A percentile compares a stretch with the other conserved stretches of the same genome.
Conservation (phyloP, 2,797 vertebrate genomes). For the Eulemur coronatus region DNA sequence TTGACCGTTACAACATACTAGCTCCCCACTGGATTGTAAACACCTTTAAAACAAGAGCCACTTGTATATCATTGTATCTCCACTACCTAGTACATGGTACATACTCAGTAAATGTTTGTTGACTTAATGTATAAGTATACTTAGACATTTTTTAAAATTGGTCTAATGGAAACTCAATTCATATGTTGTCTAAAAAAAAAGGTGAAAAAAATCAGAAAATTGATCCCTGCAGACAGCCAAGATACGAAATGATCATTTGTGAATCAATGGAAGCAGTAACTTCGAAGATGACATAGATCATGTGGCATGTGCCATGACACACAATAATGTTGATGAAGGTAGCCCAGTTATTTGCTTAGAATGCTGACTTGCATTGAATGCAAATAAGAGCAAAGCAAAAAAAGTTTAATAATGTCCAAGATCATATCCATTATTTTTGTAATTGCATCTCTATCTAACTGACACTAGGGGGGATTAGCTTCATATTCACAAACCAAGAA, state of each 20-base stretch:
- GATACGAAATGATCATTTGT: background rate
- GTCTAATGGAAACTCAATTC: background rate
- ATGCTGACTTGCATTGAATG: constrained; percentile 30
- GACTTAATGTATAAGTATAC: background rate
- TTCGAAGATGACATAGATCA: background rate
- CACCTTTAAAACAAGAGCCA: background rate
- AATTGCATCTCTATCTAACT: constrained; percentile 69
- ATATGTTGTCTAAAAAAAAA: background rate
- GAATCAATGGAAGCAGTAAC: constrained; percentile 9
- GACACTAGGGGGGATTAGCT: constrained; percentile 61
- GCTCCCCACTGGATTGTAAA: background rate
- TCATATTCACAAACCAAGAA: constrained; percentile 59
- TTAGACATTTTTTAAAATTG: background rate
- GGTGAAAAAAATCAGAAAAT: constrained; percentile 14
- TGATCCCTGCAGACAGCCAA: background rate
- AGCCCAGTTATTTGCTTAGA: constrained; percentile 50
- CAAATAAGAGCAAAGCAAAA: constrained; percentile 10
- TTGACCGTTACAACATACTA: background rate
- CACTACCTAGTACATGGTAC: background rate
- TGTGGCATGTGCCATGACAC: background rate
- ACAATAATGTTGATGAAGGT: constrained; percentile 41
- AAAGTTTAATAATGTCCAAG: constrained; percentile 32
- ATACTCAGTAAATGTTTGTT: background rate
- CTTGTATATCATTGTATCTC: background rate
- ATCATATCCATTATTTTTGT: constrained; percentile 50